Evolutionary conservation across 2,113 vertebrate genomes (phyloP).

Genomic region (Pomatostomus ruficeps): DNA sequence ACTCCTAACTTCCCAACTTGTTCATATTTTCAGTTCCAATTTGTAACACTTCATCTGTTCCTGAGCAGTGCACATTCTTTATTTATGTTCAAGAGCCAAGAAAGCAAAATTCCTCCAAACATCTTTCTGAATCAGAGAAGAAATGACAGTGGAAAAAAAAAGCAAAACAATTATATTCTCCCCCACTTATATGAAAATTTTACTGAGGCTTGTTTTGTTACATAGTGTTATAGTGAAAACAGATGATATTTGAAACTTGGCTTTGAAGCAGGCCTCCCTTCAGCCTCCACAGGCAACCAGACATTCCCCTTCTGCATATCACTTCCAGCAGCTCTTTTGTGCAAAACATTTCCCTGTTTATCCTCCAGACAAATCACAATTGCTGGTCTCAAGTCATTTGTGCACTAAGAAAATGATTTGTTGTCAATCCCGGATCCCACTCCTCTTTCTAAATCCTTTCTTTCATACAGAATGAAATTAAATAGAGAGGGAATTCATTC

Average conservation of each 20-base stretch:
- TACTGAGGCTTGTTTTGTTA: slow-evolving; percentile 33
- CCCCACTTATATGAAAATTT: slow-evolving; percentile 9
- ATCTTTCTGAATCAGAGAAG: neutral
- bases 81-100: neutral
- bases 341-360: slow-evolving; percentile 15
- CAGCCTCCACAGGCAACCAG: slow-evolving; percentile 23
- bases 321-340: slow-evolving; percentile 8
- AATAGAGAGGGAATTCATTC: neutral
- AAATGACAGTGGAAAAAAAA: neutral
- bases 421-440: neutral
- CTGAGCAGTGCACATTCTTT: neutral
- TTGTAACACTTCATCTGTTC: neutral
- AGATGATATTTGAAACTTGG: slow-evolving; percentile 56
- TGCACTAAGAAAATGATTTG: neutral
- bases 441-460: neutral
- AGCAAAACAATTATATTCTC: slow-evolving; percentile 2
- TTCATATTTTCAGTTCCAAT: neutral
- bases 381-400: neutral
- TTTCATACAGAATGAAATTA: neutral
- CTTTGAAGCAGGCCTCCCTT: slow-evolving; percentile 16
- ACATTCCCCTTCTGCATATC: neutral
- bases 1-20: neutral
- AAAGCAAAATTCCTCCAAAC: slow-evolving; percentile 19
- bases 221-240: slow-evolving; percentile 52
- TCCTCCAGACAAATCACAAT: slow-evolving; percentile 11